These are phyloP conservation scores for Sphaerophoria taeniata DNA, from an alignment of 2,888 invertebrate genomes.

Conservation along the genomic window DNA sequence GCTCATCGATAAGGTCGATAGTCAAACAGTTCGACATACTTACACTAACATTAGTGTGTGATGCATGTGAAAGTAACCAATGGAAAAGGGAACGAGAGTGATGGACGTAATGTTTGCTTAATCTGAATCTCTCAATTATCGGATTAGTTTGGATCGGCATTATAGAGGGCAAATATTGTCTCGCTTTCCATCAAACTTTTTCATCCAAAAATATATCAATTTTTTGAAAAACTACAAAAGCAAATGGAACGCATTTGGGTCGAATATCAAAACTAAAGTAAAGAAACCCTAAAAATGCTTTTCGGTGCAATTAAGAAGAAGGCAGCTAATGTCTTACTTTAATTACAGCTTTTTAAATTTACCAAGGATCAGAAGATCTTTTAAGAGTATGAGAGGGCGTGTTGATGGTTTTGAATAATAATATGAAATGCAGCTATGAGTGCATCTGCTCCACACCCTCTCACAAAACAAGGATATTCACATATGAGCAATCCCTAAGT, in stretches of 20 bases:
- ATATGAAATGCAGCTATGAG: constrained; percentile 26
- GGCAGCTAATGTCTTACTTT: no score
- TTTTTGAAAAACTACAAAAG: no score
- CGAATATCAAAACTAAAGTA: no score
- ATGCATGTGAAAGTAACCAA: neutral
- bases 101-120: constrained; percentile 58
- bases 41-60: neutral
- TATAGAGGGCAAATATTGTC: constrained; percentile 70
- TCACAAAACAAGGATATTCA: constrained; percentile 36
- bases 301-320: no score
- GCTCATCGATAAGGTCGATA: constrained; percentile 2
- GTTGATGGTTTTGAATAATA: constrained; percentile 31
- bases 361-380: no score
- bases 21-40: neutral
- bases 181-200: constrained; percentile 67
- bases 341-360: no score
- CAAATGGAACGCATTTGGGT: no score
- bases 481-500: constrained; percentile 54
- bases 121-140: constrained; percentile 75
- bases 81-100: neutral
- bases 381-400: no score
- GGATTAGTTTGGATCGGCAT: constrained; percentile 70
- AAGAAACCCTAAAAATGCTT: no score
- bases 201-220: constrained; percentile 55
- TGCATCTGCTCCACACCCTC: constrained; percentile 8